Conservation (phyloP, 2,888 invertebrate species). For the Arctia plantaginis region DNA sequence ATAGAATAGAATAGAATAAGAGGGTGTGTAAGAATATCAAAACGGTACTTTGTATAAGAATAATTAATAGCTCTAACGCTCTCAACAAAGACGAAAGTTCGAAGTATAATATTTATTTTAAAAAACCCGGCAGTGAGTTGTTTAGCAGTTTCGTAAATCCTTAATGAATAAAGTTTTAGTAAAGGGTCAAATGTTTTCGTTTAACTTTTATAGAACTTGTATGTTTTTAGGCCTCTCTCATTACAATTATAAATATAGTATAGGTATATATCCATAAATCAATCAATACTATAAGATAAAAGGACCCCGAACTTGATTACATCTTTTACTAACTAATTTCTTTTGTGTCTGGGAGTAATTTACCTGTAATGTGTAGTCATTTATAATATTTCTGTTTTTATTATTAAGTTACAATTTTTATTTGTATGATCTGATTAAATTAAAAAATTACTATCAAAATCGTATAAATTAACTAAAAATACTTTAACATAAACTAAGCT, state of each 20-base stretch:
- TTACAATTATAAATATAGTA: neutral
- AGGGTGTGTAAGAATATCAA: neutral
- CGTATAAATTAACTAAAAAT: too few species aligned
- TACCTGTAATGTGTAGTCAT: too few species aligned
- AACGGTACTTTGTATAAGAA: neutral
- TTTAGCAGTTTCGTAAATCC: neutral
- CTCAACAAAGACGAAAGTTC: neutral
- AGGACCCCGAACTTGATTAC: too few species aligned
- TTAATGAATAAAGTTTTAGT: constrained; percentile 2
- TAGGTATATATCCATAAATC: neutral
- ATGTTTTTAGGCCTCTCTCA: constrained; percentile 1
- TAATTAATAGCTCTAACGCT: neutral
- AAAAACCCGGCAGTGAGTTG: neutral
- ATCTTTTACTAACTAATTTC: too few species aligned
- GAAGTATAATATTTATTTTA: constrained; percentile 1
- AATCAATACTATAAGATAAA: too few species aligned
- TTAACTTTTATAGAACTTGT: constrained; percentile 3
- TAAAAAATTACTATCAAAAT: too few species aligned
- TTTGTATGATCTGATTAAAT: too few species aligned
- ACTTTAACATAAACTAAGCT: too few species aligned
- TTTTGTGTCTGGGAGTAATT: too few species aligned
- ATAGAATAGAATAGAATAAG: too few species aligned
- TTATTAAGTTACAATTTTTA: too few species aligned
- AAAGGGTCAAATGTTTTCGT: neutral
- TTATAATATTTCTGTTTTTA: too few species aligned